Base-by-base conservation (phyloP, 2,888 invertebrate species). In the Alviniconcha strummeri region DNA sequence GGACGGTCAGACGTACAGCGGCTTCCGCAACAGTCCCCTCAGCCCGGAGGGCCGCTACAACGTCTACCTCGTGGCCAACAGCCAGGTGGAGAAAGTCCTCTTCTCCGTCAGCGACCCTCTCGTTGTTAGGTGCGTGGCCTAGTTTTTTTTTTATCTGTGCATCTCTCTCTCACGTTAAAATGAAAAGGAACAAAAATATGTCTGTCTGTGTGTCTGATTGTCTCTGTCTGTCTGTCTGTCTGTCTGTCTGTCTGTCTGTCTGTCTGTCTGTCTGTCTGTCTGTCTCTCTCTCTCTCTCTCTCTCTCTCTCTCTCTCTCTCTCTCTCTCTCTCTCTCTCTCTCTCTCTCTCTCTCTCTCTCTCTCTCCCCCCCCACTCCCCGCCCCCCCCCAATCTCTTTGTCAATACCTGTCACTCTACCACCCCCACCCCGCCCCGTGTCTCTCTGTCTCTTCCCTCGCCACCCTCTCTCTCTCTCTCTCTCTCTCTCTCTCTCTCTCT, bases 11-110 rank as follows among this genome's bases (percentile, higher is more conserved):
- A 95, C 94, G 5, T 97, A 97, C 91, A 96, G 96, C 86, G 95
- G 95, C 0, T 97, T 96, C 91, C 96, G 95, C 88, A 98, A 98
- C 94, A 96, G 96, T 3, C 96, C 96, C 0, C 93, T 98, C 80
- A 95, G 95, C 13, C 92, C 95, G 67, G 95, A 95, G 17, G 94
- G 95, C 88, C 95, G 96, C 87, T 94, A 94, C 86, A 95, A 96
- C 88, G 95, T 97, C 5, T 95, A 96, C 77, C 93, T 96, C 81
- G 97, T 96, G 54, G 95, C 97, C 83, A 95, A 96, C 5, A 97
- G 97, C 94, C 95, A 95, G 64, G 94, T 96, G 86, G 95, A 96
- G 89, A 95, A 95, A 88, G 94, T 95, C 0, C 96, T 95, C 55
- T 94, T 95, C 2, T 94, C 96, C 55, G 97, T 96, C 93, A 96